Base-by-base conservation (phyloP, 2,797 vertebrate species). In the Etheostoma perlongum region DNA sequence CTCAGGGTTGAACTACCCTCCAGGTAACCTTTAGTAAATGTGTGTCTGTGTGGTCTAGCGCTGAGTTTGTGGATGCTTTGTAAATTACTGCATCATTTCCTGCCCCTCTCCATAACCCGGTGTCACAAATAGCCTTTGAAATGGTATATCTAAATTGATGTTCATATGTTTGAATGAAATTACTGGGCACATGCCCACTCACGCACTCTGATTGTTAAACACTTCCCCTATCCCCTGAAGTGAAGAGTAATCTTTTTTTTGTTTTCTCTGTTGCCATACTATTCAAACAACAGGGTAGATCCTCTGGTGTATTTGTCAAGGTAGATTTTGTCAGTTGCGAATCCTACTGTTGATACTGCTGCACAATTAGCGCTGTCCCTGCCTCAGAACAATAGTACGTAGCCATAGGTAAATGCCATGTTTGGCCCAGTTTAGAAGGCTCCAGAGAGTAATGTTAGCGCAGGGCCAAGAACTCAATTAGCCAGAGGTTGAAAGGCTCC, bases 391-490 rank as follows among this genome's bases (percentile, higher is more conserved):
- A 80, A 60, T 75, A 76, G 81, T 67, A 78, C 25, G 53, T 23
- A 78, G 48, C 48, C 58, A 81, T 73, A 85, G 78, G 78, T 91
- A 84, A 78, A 88, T 81, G 67, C 61, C 48, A 76, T 52, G 59
- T 79, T 72, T 71, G 68, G 78, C 88, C 86, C 72, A 90, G 51
- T 88, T 91, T 82, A 40, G 63, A 88, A 78, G 72, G 63, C 69
- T 69, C 86, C 47, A 51, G 52, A 68, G 87, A 77, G 72, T 72
- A 78, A 67, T 65, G 73, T 85, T 83, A 79, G 85, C 88, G 51
- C 42, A 19, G 54, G 73, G 88, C 87, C 87, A 88, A 79, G 85
- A 91, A 83, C 81, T 73, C 85, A 92, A 89, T 92, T 92, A 90
- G 76, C 70, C 55, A 0, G 67, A 79, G 74, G 80, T 85, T 89